Conservation (phyloP, 2,113 vertebrate genomes). For the Ovis aries region ARS-UI_Ramb_v3.0 NC_056054.1:141985501-141986000, state of each 20-base stretch:
- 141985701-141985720: neutral
- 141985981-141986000: neutral
- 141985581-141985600: neutral
- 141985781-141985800: neutral
- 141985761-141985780: fast-evolving
- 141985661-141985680: neutral
- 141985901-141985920: neutral
- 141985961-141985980: neutral
- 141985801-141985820: neutral
- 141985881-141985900: neutral
- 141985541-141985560: neutral
- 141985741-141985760: neutral
- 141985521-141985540: neutral
- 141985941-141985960: neutral
- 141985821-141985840: neutral
- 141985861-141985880: neutral
- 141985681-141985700: neutral
- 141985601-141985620: neutral
- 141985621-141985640: neutral
- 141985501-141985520: neutral
- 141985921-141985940: neutral
- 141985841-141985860: neutral
- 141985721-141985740: neutral
- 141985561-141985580: neutral
- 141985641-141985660: neutral